These are phyloP conservation scores for Nettapus auritus DNA, from an alignment of 2,113 vertebrate species.

Conservation along the genomic window DNA sequence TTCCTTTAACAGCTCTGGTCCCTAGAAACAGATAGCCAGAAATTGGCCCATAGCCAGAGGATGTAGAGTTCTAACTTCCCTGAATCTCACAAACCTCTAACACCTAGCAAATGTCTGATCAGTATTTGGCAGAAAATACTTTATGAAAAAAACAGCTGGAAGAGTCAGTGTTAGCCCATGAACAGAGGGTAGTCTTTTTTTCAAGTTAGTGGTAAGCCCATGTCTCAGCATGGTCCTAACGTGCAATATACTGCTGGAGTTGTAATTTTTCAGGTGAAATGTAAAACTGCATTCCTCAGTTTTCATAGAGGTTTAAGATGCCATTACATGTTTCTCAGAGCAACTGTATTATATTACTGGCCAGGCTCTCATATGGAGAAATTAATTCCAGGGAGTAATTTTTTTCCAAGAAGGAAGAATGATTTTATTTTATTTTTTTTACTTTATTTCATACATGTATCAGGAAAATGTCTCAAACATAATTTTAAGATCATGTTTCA, in stretches of 20 bases:
- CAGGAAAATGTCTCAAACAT: not conserved
- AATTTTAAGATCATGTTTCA: not conserved
- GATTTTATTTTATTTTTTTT: not conserved
- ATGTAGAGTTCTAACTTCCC: not conserved
- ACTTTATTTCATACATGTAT: not conserved
- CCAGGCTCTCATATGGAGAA: not conserved
- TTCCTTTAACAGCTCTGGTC: not conserved
- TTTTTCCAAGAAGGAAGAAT: not conserved
- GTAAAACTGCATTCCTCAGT: not conserved
- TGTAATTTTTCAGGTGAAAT: conserved; percentile 1
- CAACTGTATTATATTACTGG: not conserved
- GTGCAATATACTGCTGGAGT: not conserved
- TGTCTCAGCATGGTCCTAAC: not conserved
- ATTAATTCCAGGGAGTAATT: not conserved
- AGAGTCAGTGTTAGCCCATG: not conserved
- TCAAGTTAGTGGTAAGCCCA: not conserved
- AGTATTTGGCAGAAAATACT: not conserved
- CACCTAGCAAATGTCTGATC: not conserved
- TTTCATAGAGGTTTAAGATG: not conserved
- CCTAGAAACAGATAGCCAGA: not conserved
- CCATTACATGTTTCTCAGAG: not conserved
- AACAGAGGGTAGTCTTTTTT: not conserved
- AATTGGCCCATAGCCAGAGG: not conserved
- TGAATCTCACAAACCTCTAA: not conserved
- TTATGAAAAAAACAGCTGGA: not conserved